phyloP scores from a whole-genome alignment of 2,797 vertebrate species.

The Phoeniculus purpureus region DNA sequence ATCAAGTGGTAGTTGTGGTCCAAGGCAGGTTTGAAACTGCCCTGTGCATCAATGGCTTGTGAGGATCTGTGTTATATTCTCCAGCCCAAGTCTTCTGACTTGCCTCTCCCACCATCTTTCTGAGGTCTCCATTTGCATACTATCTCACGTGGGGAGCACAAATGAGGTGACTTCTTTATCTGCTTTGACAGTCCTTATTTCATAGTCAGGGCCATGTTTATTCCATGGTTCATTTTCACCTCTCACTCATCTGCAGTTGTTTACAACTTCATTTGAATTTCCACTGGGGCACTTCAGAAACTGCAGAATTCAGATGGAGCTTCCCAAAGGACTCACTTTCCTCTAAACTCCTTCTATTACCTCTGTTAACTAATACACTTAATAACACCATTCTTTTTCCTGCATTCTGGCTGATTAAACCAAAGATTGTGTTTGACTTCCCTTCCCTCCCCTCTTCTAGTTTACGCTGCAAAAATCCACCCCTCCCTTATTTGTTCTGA shows the following conservation, averaged over 20 bases:
- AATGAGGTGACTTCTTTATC: neutral
- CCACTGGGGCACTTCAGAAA: neutral
- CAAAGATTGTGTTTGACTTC: constrained; percentile 33
- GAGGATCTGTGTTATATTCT: neutral
- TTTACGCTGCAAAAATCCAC: neutral
- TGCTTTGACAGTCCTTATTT: neutral
- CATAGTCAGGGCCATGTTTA: neutral
- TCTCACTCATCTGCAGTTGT: neutral
- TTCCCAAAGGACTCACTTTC: constrained; percentile 41
- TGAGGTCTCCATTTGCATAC: neutral
- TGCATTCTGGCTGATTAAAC: constrained; percentile 39
- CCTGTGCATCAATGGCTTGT: neutral
- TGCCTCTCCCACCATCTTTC: neutral
- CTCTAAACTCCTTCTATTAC: constrained; percentile 4
- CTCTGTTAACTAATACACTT: constrained; percentile 32
- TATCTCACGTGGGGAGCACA: neutral
- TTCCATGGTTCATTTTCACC: neutral
- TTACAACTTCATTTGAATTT: constrained; percentile 39
- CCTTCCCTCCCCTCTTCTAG: neutral
- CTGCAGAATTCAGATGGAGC: neutral
- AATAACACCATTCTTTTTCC: constrained; percentile 4
- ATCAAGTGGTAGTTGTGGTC: neutral
- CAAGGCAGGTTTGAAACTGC: neutral
- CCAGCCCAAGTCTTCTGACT: neutral
- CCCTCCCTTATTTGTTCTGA: constrained; percentile 40